phyloP scores from a whole-genome alignment of 2,113 vertebrate species.

The Charadrius vociferus region DNA sequence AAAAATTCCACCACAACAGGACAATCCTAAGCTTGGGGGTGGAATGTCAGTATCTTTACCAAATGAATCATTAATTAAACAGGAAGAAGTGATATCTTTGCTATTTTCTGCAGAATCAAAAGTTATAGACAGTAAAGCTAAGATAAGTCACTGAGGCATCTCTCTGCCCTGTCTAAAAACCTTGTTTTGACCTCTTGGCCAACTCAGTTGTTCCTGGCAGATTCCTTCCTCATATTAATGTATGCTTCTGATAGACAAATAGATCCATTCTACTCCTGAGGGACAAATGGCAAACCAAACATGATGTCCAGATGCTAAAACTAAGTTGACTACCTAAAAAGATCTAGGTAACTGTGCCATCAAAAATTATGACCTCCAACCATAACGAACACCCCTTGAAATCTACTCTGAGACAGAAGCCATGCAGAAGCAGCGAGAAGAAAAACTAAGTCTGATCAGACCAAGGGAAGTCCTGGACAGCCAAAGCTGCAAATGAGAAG shows the following conservation, averaged over 20 bases:
- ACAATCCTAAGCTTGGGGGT: not conserved
- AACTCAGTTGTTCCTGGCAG: not conserved
- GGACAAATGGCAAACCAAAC: not conserved
- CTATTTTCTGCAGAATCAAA: not conserved
- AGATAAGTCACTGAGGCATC: not conserved
- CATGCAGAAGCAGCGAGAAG: not conserved
- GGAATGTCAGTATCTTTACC: not conserved
- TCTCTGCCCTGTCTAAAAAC: not conserved
- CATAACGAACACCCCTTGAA: not conserved
- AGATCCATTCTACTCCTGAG: not conserved
- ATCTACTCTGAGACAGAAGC: not conserved
- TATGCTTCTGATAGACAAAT: not conserved
- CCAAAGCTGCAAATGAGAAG: not conserved
- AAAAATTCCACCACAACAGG: not conserved
- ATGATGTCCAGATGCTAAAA: not conserved
- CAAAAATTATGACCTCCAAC: not conserved
- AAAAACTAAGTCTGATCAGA: not conserved
- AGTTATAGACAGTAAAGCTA: not conserved
- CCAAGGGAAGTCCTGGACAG: not conserved
- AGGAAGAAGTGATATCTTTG: not conserved
- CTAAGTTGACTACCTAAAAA: not conserved
- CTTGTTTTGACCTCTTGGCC: not conserved
- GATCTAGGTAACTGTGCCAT: not conserved
- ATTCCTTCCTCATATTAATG: not conserved
- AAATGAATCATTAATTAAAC: not conserved